Conservation (phyloP, 1,140 invertebrate species). For the Conopomorpha cramerella region DNA sequence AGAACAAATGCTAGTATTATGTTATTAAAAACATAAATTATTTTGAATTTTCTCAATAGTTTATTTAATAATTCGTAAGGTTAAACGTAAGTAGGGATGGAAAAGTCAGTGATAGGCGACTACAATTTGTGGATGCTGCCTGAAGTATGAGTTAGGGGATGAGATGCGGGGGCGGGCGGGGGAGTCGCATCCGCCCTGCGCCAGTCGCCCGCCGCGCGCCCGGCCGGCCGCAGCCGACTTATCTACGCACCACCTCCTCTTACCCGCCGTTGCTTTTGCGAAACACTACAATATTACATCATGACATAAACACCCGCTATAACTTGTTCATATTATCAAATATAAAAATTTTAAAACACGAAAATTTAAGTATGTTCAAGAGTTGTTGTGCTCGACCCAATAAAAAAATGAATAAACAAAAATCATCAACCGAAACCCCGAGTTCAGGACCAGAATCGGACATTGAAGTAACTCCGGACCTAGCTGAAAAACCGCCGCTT, state of each 20-base stretch:
- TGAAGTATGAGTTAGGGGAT: background rate
- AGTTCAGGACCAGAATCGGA: constrained; percentile 15
- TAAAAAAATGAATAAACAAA: constrained; percentile 52
- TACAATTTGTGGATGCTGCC: no score
- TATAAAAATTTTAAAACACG: background rate
- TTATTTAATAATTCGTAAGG: background rate
- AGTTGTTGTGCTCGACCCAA: constrained; percentile 55
- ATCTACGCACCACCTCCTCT: constrained; percentile 10
- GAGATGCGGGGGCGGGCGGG: constrained; percentile 22
- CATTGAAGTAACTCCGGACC: constrained; percentile 6
- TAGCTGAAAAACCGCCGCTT: constrained; percentile 7
- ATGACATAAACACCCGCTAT: background rate
- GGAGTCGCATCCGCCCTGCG: constrained; percentile 55
- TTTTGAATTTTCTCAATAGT: background rate
- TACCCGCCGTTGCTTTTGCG: constrained; percentile 8
- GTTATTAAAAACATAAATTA: background rate
- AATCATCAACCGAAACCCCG: constrained; percentile 39
- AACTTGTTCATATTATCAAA: background rate
- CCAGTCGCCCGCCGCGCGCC: constrained; percentile 51
- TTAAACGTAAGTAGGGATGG: background rate
- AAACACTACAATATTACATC: background rate
- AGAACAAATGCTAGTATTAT: background rate
- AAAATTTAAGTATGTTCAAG: constrained; percentile 54
- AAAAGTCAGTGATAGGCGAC: no score
- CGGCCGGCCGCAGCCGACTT: constrained; percentile 31